These are phyloP conservation scores for Cebus imitator DNA, from an alignment of 2,113 vertebrate species.

Conservation along the genomic window DNA sequence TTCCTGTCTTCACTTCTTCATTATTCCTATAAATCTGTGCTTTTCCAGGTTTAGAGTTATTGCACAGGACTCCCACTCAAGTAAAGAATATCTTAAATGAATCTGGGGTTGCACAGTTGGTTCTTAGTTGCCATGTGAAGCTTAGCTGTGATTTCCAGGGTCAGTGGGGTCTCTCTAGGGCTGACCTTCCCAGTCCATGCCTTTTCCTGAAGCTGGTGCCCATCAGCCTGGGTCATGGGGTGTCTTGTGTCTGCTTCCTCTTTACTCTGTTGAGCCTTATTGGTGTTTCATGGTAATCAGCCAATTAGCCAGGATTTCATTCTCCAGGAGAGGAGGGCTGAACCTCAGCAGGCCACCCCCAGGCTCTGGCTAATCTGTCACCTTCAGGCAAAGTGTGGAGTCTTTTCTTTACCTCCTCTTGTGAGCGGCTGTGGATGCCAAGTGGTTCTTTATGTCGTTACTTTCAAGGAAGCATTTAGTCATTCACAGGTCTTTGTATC, in stretches of 20 bases:
- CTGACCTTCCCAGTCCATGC: accelerated
- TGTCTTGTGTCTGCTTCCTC: accelerated
- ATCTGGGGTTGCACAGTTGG: accelerated
- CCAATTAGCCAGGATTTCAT: neutral
- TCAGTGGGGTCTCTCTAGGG: accelerated
- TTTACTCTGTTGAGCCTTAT: accelerated
- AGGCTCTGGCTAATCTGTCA: accelerated
- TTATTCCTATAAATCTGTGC: neutral
- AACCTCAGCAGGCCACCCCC: no score
- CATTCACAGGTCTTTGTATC: neutral
- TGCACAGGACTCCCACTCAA: neutral
- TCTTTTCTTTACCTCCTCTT: neutral
- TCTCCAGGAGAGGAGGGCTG: neutral
- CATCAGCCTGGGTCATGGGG: accelerated
- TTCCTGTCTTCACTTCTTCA: accelerated
- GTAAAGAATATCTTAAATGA: neutral
- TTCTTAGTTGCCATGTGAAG: accelerated
- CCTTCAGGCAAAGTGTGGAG: accelerated
- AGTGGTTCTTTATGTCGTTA: accelerated
- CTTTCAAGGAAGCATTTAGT: neutral
- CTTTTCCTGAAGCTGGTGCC: accelerated
- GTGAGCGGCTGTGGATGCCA: accelerated
- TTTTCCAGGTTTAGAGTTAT: no score
- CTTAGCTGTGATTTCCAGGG: neutral
- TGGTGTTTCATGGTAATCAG: accelerated